Percentiles rank a stretch among this genome's conserved stretches.
Evolutionary conservation across 23 tunicate species (phyloP).

Genomic region (Corella eumyota): DNA sequence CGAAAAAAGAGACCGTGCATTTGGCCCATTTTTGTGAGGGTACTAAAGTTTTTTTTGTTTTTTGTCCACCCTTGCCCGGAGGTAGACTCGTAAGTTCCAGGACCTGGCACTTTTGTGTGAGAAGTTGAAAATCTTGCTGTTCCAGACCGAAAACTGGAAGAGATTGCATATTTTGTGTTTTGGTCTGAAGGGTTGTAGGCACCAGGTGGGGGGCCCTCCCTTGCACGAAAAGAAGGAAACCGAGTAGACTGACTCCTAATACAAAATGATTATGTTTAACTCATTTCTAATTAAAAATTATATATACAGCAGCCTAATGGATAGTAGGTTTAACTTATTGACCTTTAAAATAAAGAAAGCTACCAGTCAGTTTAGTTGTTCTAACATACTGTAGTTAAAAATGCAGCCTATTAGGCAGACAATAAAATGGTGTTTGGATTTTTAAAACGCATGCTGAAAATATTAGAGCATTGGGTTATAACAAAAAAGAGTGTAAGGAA

Average conservation of each 20-base stretch:
- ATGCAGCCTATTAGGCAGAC: too few species aligned
- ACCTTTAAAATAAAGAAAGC: too few species aligned
- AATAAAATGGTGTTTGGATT: too few species aligned
- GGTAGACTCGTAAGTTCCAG: conserved; percentile 60
- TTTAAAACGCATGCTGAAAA: too few species aligned
- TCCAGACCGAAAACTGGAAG: conserved; percentile 60
- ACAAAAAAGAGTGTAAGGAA: too few species aligned
- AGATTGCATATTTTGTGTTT: conserved; percentile 18
- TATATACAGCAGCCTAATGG: too few species aligned
- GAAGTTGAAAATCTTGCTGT: conserved; percentile 31
- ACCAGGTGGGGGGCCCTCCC: conserved; percentile 76
- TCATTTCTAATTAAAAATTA: too few species aligned
- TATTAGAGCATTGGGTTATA: too few species aligned
- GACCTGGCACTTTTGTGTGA: conserved; percentile 60
- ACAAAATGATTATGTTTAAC: too few species aligned
- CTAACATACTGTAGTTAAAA: too few species aligned
- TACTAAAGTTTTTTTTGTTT: conserved; percentile 1
- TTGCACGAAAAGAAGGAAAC: conserved; percentile 33
- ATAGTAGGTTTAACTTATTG: too few species aligned
- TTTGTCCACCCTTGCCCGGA: conserved; percentile 3
- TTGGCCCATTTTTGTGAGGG: background rate
- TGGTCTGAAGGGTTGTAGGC: conserved; percentile 40
- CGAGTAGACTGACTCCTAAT: conserved; percentile 58
- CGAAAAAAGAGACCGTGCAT: conserved; percentile 45
- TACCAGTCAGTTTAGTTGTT: too few species aligned